These are phyloP conservation scores for Danaus melanippus DNA, from an alignment of 1,140 invertebrate genomes.

Conservation along the genomic window DNA sequence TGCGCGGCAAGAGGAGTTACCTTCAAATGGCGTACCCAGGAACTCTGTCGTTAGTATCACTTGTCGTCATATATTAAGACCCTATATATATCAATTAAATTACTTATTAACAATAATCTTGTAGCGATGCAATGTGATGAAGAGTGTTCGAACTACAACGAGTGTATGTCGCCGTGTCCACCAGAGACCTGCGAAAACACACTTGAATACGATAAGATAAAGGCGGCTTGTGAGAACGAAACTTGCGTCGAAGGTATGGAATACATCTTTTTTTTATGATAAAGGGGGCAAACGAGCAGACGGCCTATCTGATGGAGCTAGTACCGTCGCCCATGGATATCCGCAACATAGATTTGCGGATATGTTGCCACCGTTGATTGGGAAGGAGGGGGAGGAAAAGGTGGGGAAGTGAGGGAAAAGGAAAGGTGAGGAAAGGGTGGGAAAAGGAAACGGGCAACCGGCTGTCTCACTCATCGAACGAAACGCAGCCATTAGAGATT, in stretches of 20 bases:
- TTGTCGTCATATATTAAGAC: not conserved
- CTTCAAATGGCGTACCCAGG: conserved; percentile 85
- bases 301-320: too few species aligned
- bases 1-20: conserved; percentile 81
- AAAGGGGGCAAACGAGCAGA: too few species aligned
- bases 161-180: conserved; percentile 87
- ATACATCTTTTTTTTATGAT: too few species aligned
- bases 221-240: conserved; percentile 79
- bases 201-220: conserved; percentile 73
- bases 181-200: conserved; percentile 87
- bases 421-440: too few species aligned
- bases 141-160: conserved; percentile 82
- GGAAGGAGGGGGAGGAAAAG: too few species aligned
- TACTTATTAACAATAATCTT: conserved; percentile 1
- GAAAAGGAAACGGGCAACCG: too few species aligned
- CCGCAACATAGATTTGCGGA: too few species aligned
- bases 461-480: too few species aligned
- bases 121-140: conserved; percentile 90
- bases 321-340: too few species aligned
- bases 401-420: too few species aligned
- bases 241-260: conserved; percentile 81
- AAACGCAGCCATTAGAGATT: too few species aligned
- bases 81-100: conserved; percentile 4
- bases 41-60: conserved; percentile 83
- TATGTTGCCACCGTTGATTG: too few species aligned